Percentiles rank a stretch among this genome's conserved stretches.
phyloP scores from a whole-genome alignment of 2,888 invertebrate genomes.

The Agriopis leucophaearia region DNA sequence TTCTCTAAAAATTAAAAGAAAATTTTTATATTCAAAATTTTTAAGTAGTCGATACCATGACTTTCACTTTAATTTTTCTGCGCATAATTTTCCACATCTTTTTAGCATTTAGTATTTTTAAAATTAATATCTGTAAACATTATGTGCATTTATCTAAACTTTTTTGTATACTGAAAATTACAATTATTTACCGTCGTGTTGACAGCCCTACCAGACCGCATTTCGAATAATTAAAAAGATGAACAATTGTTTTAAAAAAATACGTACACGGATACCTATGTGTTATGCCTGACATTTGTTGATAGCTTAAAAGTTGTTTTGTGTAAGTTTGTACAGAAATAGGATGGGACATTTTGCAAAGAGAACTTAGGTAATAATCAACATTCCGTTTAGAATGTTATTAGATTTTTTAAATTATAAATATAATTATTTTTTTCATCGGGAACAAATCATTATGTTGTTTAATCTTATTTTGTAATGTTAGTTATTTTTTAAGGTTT shows the following conservation, averaged over 20 bases:
- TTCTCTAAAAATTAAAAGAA: constrained; percentile 62
- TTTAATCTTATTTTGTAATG: constrained; percentile 86
- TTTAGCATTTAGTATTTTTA: constrained; percentile 76
- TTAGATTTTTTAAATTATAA: constrained; percentile 74
- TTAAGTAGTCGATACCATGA: constrained; percentile 83
- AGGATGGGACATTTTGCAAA: constrained; percentile 87
- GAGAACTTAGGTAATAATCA: constrained; percentile 84
- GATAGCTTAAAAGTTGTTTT: constrained; percentile 83
- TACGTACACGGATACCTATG: constrained; percentile 76
- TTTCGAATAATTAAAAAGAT: constrained; percentile 66
- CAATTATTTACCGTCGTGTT: constrained; percentile 69
- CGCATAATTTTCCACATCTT: constrained; percentile 80
- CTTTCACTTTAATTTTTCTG: constrained; percentile 72
- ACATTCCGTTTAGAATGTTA: constrained; percentile 87
- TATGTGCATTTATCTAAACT: constrained; percentile 79
- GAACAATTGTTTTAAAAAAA: constrained; percentile 73
- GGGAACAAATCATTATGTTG: constrained; percentile 87
- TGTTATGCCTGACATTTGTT: constrained; percentile 82
- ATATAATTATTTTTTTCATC: constrained; percentile 78
- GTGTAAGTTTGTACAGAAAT: constrained; percentile 85
- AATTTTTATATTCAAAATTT: constrained; percentile 85
- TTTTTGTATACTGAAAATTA: constrained; percentile 66
- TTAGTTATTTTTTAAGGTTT: constrained; percentile 85
- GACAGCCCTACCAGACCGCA: constrained; percentile 81
- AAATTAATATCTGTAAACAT: constrained; percentile 70